Evolutionary conservation across 2,113 vertebrate genomes (phyloP), one percentile per base, ranked within the genome.

Genomic region (Callopanchax toddi): DNA sequence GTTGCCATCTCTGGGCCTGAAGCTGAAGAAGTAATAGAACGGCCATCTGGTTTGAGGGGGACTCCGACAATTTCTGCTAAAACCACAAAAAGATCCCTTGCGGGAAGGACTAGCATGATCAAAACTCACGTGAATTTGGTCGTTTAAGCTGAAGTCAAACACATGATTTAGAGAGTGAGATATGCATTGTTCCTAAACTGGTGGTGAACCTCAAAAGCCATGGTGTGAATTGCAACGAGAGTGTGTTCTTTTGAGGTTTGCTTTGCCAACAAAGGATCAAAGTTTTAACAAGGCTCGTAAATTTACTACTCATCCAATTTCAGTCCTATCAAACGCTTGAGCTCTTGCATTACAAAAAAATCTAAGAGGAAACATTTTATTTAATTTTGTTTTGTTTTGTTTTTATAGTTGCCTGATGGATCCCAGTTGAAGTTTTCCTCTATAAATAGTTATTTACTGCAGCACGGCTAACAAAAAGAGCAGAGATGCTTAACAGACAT

Each of bases 1-100:
- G 71, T 48, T 80, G 65, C 76, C 55, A 61, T 78, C 56, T 58
- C 71, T 73, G 57, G 66, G 79, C 63, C 56, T 60, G 54, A 78
- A 60, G 69, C 61, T 71, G 57, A 72, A 53, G 59, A 62, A 37
- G 71, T 68, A 84, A 81, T 72, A 63, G 45, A 73, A 49, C 25
- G 65, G 32, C 83, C 83, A 77, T 85, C 79, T 86, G 87, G 65
- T 83, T 66, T 70, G 64, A 65, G 57, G 54, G 65, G 46, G 57
- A 80, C 73, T 74, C 73, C 68, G 66, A 78, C 77, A 72, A 74
- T 73, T 60, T 60, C 37, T 61, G 57, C 74, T 77, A 49, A 82
- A 20, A 20, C 42, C 42, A 44, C 42, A 81, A 78, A 66, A 59
- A 74, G 66, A 68, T 81, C 77, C 56, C 50, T 1, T 44, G 42